Evolutionary conservation across 1,140 invertebrate genomes (phyloP), one percentile per base, ranked within the genome.

Genomic region (Lepidurus packardi): DNA sequence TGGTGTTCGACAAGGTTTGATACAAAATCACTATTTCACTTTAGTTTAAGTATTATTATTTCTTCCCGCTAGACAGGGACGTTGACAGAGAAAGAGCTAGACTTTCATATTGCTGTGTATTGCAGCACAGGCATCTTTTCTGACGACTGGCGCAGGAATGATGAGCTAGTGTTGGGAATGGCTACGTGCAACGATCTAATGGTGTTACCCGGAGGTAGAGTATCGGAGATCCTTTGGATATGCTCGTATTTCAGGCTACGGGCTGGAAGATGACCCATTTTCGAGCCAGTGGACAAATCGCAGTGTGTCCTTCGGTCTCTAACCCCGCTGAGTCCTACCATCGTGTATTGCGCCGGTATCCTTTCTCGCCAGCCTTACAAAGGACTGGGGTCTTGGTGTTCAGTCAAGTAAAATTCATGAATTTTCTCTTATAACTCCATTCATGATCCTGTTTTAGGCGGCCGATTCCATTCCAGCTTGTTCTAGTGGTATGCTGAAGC

Each of bases 211-310:
- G 53, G 53, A n/a, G 53, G 53, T 7, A 65, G 21, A 11, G 53
- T 21, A 21, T 65, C 53, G 53, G 53, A 9, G 53, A 65, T 65
- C 53, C 53, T 7, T 21, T 65, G 53, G 53, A 65, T 65, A 65
- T 65, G 53, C 53, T 65, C 9, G 53, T 65, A 7, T 65, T 65
- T 16, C 16, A 65, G 53, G 53, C 53, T 1, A 65, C 53, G 6
- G 53, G 53, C 53, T 65, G 53, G 53, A 65, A 65, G 53, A 65
- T 65, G 53, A 65, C 53, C 7, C 53, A 65, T 65, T 65, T 65
- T 21, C 53, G 53, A 1, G 21, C 16, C 13, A 65, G 53, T 16
- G 53, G 53, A 7, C 53, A 65, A 21, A 65, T 65, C 7, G 16
- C 53, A 21, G 53, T 65, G 1, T 65, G 53, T 16, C 53, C 53